phyloP scores from a whole-genome alignment of 2,113 vertebrate genomes.

The Spermophilus dauricus region DNA sequence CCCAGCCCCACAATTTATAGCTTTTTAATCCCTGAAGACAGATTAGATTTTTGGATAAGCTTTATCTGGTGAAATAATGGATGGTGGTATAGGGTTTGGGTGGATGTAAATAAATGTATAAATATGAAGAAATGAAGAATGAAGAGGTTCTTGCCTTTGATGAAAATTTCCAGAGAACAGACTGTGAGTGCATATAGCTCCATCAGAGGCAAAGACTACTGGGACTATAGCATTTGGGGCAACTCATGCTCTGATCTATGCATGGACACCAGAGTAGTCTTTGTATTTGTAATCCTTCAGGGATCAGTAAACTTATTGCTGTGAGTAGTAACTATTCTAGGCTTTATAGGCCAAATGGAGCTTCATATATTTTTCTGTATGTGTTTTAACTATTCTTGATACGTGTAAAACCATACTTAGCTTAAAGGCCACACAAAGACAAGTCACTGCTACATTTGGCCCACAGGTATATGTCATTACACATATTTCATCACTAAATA shows the following conservation, averaged over 20 bases:
- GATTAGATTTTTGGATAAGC: not conserved
- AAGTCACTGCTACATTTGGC: not conserved
- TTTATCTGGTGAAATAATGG: slow-evolving; percentile 24
- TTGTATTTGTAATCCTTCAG: not conserved
- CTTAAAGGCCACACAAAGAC: not conserved
- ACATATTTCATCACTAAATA: slow-evolving; percentile 31
- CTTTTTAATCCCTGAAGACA: not conserved
- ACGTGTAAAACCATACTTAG: not conserved
- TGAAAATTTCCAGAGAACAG: not conserved
- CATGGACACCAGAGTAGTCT: not conserved
- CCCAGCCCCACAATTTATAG: not conserved
- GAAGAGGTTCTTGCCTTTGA: not conserved
- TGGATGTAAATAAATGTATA: not conserved
- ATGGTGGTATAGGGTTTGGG: not conserved
- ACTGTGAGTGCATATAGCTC: not conserved
- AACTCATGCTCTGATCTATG: not conserved
- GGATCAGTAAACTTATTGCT: not conserved
- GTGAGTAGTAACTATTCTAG: not conserved
- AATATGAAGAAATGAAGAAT: not conserved
- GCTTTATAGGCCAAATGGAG: not conserved
- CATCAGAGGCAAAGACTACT: not conserved
- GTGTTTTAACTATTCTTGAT: not conserved
- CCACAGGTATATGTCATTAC: not conserved
- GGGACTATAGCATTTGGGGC: not conserved
- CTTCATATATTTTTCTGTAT: not conserved